A percentile compares a stretch with the other conserved stretches of the same genome.
phyloP scores from a whole-genome alignment of 2,797 vertebrate species.

The Enteromius treurensis region DNA sequence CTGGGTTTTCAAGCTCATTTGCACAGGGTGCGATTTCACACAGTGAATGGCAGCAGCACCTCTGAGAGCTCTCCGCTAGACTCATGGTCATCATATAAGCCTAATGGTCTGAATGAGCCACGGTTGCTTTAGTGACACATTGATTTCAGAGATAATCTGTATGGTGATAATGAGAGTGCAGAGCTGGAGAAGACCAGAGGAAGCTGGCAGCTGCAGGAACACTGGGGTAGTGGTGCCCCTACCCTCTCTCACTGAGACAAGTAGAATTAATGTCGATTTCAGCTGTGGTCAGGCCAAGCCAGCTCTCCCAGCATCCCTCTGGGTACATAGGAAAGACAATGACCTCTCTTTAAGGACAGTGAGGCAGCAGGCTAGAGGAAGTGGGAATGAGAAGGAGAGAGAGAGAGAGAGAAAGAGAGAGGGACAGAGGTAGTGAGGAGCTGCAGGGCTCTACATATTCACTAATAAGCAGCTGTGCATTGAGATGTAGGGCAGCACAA shows the following conservation, averaged over 20 bases:
- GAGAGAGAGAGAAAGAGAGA: conserved; percentile 13
- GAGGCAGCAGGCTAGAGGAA: conserved; percentile 40
- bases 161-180: conserved; percentile 41
- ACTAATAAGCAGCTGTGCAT: conserved; percentile 46
- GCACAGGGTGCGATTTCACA: conserved; percentile 21
- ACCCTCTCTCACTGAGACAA: conserved; percentile 35
- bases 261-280: conserved; percentile 52
- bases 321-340: conserved; percentile 48
- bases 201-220: conserved; percentile 41
- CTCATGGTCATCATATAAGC: conserved; percentile 46
- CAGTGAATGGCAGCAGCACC: background rate
- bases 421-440: conserved; percentile 19
- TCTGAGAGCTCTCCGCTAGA: conserved; percentile 11
- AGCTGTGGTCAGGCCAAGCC: conserved; percentile 36
- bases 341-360: conserved; percentile 61
- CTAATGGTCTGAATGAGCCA: conserved; percentile 46
- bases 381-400: background rate
- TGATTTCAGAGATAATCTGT: conserved; percentile 52
- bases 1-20: background rate
- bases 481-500: conserved; percentile 44
- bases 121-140: conserved; percentile 56
- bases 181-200: conserved; percentile 15
- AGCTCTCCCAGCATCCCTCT: conserved; percentile 42
- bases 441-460: conserved; percentile 32
- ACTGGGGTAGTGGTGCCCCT: conserved; percentile 28